A percentile compares a stretch with the other conserved stretches of the same genome.
phyloP scores from a whole-genome alignment of 2,113 vertebrate species.

The Copsychus sechellarum region DNA sequence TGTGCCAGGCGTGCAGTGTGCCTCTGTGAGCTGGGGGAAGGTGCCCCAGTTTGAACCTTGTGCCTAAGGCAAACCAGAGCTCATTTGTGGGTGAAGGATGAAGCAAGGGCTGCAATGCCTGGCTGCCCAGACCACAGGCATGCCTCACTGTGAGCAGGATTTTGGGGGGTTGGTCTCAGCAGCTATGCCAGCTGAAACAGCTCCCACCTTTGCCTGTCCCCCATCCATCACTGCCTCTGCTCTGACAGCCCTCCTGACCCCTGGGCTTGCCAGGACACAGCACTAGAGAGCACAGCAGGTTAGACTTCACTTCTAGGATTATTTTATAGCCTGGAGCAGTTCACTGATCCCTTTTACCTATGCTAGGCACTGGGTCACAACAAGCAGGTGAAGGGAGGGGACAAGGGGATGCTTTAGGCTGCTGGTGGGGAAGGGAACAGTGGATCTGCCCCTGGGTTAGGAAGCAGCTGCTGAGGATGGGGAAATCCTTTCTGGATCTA shows the following conservation, averaged over 20 bases:
- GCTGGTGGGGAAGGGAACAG: not conserved
- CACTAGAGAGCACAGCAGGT: not conserved
- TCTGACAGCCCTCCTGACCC: not conserved
- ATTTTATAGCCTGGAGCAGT: not conserved
- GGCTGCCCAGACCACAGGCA: not conserved
- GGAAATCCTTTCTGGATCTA: not conserved
- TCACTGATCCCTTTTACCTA: not conserved
- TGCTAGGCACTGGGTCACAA: not conserved
- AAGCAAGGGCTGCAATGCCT: not conserved
- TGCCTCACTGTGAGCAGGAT: not conserved
- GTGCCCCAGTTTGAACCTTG: not conserved
- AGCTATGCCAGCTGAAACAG: not conserved
- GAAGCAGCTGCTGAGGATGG: not conserved
- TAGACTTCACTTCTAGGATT: not conserved
- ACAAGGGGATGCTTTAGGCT: not conserved
- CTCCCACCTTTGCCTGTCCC: not conserved
- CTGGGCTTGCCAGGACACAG: not conserved
- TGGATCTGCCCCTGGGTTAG: not conserved
- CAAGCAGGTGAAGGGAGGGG: not conserved
- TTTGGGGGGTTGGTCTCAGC: not conserved
- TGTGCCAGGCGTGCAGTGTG: not conserved
- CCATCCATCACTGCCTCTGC: not conserved
- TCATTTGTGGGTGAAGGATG: not conserved
- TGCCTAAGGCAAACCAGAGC: not conserved
- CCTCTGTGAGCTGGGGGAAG: not conserved